Base-by-base conservation (phyloP, 2,113 vertebrate genomes). In the Gymnorhina tibicen region DNA sequence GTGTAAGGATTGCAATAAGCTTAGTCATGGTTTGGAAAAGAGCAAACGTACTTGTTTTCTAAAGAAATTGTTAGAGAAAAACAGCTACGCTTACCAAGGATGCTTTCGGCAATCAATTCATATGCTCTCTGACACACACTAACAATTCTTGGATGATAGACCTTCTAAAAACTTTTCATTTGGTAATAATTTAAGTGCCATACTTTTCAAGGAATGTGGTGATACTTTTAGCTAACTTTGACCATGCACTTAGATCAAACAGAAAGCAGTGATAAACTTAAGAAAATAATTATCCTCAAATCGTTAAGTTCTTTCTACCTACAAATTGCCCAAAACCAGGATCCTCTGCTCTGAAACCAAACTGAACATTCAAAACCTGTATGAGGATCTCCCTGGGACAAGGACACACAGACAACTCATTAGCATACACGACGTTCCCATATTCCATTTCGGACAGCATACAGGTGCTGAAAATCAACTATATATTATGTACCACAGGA, bases 341-440 rank as follows among this genome's bases (percentile, higher is more conserved):
- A 30, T 64, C 60, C 33, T 75, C n/a, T 49, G 46, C 35, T 76
- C 46, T 52, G 46, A 62, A 75, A 91, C 8, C 33, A 85, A 76
- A 30, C 0, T 2, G 0, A 78, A 49, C 11, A 28, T 47, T 46
- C 9, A 28, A 49, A 79, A 76, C 9, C 37, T 33, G 23, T 19
- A 8, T 3, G 13, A 82, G 9, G 18, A 23, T 82, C 39, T 79
- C 53, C 35, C 22, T 64, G 22, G 33, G 27, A 88, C 20, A 49
- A 47, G 24, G 53, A 60, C 14, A 50, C 14, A 11, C 3, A 33
- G 14, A 37, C 28, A 62, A n/a, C 5, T 35, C 12, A 20, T 9
- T 3, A 39, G 13, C 18, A 49, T 2, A 62, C 2, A 35, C 28
- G 22, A 17, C 0, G 0, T 37, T 64, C 49, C 69, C 58, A 59